Conservation (phyloP, 2,113 vertebrate genomes). For the Felis catus region F.catus_Fca126_mat1.0 CM031418.1:52945001-52945500, state of each 20-base stretch:
- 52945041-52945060: not conserved
- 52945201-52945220: not conserved
- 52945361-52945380: not conserved
- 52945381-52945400: slow-evolving; percentile 70
- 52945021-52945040: not conserved
- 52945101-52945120: not conserved
- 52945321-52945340: not conserved
- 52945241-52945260: not conserved
- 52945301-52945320: not conserved
- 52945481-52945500: not conserved
- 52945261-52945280: not conserved
- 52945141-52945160: not conserved
- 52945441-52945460: not conserved
- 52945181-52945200: not conserved
- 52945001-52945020: too few relatives aligned
- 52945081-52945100: not conserved
- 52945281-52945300: not conserved
- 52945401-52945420: slow-evolving; percentile 36
- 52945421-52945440: not conserved
- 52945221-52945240: not conserved
- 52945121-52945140: not conserved
- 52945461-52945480: not conserved
- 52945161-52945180: fast-evolving
- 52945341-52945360: not conserved
- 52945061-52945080: not conserved